Base-by-base conservation (phyloP, 1,140 invertebrate species). In the Octopus sinensis region DNA sequence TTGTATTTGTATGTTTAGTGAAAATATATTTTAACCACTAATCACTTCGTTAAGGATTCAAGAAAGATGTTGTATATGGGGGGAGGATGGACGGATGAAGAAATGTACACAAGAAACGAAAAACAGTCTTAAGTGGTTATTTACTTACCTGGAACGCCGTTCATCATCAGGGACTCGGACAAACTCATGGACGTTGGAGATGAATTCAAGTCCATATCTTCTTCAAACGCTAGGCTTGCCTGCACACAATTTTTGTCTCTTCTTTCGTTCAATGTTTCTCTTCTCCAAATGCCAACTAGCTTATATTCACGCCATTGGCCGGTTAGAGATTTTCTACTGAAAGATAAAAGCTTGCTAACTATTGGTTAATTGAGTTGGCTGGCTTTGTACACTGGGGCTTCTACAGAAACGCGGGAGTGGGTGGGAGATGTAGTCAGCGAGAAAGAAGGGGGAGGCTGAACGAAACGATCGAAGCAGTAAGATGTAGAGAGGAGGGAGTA, bases 331-430 rank as follows among this genome's bases (percentile, higher is more conserved):
- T 51, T 43, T 77, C 76, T 13, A 43, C n/a, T 13, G 76, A 43
- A 77, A 77, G 76, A 77, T 77, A 77, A 77, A 77, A 77, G 76
- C 76, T 53, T 77, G 76, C 76, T 77, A 77, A 77, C 76, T 77
- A 77, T 77, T 77, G 76, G 76, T 77, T 77, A 77, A 77, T 77
- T 77, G 76, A 43, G 43, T 23, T 43, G 76, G 68, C 68, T 73
- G 68, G 68, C 13, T 13, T 43, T 23, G 68, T 73, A 23, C 68
- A 73, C 68, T 23, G 30, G 68, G 68, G 68, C 68, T 73, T 73
- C 68, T 23, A 13, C 17, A 73, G 30, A 73, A 73, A 73, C 17
- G 68, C 17, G 68, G 68, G 68, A 73, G 68, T 13, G 17, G 30
- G 68, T 12, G 17, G 17, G 56, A 62, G 17, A 62, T 9, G 56